A percentile compares a stretch with the other conserved stretches of the same genome.
phyloP scores from a whole-genome alignment of 1,140 invertebrate species.

The Aphelenchoides avenae region DNA sequence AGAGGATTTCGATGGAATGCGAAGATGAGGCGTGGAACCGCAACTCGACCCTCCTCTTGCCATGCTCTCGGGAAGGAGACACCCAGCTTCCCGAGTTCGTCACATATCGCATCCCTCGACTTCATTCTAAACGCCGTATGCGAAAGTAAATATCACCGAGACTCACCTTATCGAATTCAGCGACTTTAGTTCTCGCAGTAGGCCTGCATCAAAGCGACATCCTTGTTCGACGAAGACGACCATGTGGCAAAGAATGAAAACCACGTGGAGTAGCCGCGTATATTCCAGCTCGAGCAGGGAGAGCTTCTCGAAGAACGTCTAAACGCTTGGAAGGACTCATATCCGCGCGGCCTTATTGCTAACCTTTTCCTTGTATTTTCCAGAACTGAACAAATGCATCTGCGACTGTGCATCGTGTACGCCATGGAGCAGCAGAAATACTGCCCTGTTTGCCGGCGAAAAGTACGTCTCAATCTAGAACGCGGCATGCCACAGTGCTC shows the following conservation, averaged over 20 bases:
- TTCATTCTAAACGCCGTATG: slow-evolving; percentile 11
- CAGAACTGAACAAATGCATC: slow-evolving; percentile 8
- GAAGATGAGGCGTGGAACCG: slow-evolving; percentile 12
- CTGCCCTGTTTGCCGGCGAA: slow-evolving; percentile 7
- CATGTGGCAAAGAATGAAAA: slow-evolving; percentile 17
- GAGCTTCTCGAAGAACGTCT: slow-evolving; percentile 30
- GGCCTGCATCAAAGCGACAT: slow-evolving; percentile 23
- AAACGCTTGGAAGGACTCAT: slow-evolving; percentile 1
- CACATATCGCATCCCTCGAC: background rate
- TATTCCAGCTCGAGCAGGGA: slow-evolving; percentile 4
- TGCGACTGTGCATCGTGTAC: slow-evolving; percentile 16
- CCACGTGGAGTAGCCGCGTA: slow-evolving; percentile 3
- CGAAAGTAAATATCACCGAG: background rate
- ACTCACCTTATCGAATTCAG: slow-evolving; percentile 18
- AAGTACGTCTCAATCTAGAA: slow-evolving; percentile 17
- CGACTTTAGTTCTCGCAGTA: slow-evolving; percentile 9
- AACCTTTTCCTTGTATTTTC: slow-evolving; percentile 10
- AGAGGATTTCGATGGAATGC: slow-evolving; percentile 25
- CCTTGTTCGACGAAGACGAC: slow-evolving; percentile 22
- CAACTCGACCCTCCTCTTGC: slow-evolving; percentile 12
- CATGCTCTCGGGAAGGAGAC: background rate
- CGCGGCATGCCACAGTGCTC: background rate
- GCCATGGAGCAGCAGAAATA: slow-evolving; percentile 22
- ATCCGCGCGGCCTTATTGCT: background rate
- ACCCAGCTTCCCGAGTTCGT: background rate